Conservation (phyloP, 2,113 vertebrate genomes). For the Neolamprologus brichardi region DNA sequence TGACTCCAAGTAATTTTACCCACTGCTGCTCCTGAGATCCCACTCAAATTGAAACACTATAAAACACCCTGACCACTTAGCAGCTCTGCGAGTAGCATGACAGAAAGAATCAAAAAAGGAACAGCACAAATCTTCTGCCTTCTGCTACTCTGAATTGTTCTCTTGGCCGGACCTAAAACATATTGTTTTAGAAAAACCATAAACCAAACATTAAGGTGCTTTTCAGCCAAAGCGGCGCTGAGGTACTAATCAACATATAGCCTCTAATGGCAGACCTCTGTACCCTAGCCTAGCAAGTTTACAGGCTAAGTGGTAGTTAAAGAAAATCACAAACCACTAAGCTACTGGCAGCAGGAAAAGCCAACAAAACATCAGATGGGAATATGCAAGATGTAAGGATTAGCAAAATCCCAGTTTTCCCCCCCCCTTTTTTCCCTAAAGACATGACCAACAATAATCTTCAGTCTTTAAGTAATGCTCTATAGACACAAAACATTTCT, state of each 20-base stretch:
- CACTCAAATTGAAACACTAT: constrained; percentile 34
- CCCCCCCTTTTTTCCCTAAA: neutral
- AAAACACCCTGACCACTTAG: constrained; percentile 29
- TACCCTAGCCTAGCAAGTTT: neutral
- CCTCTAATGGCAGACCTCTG: constrained; percentile 36
- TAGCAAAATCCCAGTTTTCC: neutral
- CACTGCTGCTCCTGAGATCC: constrained; percentile 33
- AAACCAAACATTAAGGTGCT: constrained; percentile 41
- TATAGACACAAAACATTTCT: neutral
- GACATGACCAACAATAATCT: neutral
- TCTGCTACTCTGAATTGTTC: constrained; percentile 10
- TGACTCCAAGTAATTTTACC: constrained; percentile 46
- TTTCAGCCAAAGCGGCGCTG: constrained; percentile 11
- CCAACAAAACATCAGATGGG: neutral
- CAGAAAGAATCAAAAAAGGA: neutral
- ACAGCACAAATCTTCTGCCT: neutral
- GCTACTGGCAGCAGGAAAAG: neutral
- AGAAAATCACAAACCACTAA: constrained; percentile 5
- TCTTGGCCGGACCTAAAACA: constrained; percentile 1
- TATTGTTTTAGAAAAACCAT: constrained; percentile 11
- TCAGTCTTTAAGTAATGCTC: neutral
- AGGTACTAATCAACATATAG: constrained; percentile 39
- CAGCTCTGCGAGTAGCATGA: neutral
- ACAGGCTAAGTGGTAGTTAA: constrained; percentile 23
- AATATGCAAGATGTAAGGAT: neutral